Percentiles rank a stretch among this genome's conserved stretches.
Conservation (phyloP, 1,140 invertebrate species). For the Aphaenogaster ashmeadi region DNA sequence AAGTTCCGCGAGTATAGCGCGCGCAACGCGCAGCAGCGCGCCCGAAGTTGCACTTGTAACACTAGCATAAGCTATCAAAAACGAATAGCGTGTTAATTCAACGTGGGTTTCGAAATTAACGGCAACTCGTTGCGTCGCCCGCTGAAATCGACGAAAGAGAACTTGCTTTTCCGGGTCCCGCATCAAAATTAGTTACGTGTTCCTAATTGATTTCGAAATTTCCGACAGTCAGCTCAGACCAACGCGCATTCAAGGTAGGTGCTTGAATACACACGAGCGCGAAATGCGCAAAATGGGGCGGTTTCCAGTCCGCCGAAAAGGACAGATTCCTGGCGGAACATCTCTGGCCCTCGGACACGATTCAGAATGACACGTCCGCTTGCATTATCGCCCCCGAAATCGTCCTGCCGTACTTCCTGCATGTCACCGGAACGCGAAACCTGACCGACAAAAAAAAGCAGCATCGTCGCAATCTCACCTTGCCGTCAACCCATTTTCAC, state of each 20-base stretch:
- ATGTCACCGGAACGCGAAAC: slow-evolving; percentile 27
- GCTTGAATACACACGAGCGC: not conserved
- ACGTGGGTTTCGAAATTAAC: slow-evolving; percentile 39
- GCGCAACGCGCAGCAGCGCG: not conserved
- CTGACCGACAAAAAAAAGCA: slow-evolving; percentile 32
- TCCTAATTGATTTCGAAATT: slow-evolving; percentile 55
- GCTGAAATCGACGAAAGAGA: slow-evolving; percentile 27
- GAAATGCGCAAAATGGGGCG: slow-evolving; percentile 6
- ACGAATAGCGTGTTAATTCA: slow-evolving; percentile 43
- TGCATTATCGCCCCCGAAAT: slow-evolving; percentile 47
- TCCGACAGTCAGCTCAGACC: not conserved
- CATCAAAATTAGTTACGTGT: slow-evolving; percentile 51
- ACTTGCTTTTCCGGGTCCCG: not conserved
- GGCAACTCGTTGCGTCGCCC: slow-evolving; percentile 26
- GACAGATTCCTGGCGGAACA: slow-evolving; percentile 26
- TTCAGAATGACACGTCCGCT: slow-evolving; percentile 49
- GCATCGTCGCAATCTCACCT: slow-evolving; percentile 44
- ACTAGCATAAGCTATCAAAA: slow-evolving; percentile 38
- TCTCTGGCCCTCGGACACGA: slow-evolving; percentile 15
- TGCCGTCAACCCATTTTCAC: slow-evolving; percentile 52
- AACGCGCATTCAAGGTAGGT: not conserved
- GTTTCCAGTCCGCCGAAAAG: slow-evolving; percentile 13
- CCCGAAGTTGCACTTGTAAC: slow-evolving; percentile 48
- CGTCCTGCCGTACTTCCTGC: slow-evolving; percentile 30
- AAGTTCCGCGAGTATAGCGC: slow-evolving; percentile 31